phyloP scores from a whole-genome alignment of 2,113 vertebrate genomes.

The Typhlomys cinereus region DNA sequence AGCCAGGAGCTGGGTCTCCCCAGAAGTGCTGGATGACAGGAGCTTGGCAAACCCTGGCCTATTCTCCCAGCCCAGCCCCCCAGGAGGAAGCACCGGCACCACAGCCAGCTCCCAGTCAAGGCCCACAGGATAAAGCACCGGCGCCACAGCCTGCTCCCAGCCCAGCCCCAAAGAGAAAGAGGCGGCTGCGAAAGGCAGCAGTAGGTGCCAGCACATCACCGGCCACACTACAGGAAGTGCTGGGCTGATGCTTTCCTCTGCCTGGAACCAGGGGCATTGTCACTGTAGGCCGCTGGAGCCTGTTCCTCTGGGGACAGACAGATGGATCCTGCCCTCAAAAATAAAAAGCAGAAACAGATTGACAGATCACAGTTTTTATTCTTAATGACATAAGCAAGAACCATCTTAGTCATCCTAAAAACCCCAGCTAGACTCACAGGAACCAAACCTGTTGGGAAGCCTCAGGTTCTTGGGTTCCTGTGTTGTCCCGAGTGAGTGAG shows the following conservation, averaged over 20 bases:
- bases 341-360: constrained; percentile 45
- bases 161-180: constrained; percentile 64
- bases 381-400: constrained; percentile 82
- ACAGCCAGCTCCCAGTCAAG: too few species aligned
- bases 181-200: not conserved
- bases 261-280: not conserved
- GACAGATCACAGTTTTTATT: constrained; percentile 82
- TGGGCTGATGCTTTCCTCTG: too few species aligned
- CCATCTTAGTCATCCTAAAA: constrained; percentile 83
- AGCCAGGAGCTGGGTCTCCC: not conserved
- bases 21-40: not conserved
- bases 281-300: not conserved
- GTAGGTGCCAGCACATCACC: not conserved
- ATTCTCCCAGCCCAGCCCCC: constrained; percentile 34
- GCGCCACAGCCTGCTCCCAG: not conserved
- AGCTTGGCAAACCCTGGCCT: not conserved
- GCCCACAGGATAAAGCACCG: rapidly evolving
- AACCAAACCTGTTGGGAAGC: constrained; percentile 75
- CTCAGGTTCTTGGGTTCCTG: constrained; percentile 44
- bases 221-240: not conserved
- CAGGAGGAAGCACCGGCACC: too few species aligned
- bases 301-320: not conserved
- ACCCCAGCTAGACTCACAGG: constrained; percentile 79
- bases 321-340: not conserved
- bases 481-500: not conserved